Base-by-base conservation (phyloP, 2,888 invertebrate genomes). In the Laspeyria flexula region DNA sequence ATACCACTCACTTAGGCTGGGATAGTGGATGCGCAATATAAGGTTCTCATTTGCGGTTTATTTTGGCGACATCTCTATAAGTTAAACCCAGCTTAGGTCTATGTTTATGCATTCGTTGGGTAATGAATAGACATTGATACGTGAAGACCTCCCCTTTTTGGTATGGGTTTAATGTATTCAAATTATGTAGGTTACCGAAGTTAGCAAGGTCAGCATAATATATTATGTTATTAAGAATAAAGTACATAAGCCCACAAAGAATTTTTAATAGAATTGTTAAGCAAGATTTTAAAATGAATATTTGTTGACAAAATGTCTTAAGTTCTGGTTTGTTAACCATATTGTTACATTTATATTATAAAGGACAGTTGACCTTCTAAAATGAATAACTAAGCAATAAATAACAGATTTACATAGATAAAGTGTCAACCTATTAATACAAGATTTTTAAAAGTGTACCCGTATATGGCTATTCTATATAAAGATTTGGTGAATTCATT, bases 1-100 rank as follows among this genome's bases (percentile, higher is more conserved):
- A 78, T 75, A 81, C 86, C 89, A 89, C 88, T 90, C 86, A 81
- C 83, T 83, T 79, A 67, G 64, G 60, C 44, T 30, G 55, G 58
- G 55, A 53, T 60, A 70, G 70, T 71, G 65, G 62, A 69, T 70
- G 59, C 65, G 73, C 70, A 66, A 71, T 70, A 69, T 73, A 71
- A 65, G 71, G 57, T 60, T 63, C 71, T 70, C 76, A 73, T 75
- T 77, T 72, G 71, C 62, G 75, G 74, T 73, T 77, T 77, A 75
- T 79, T 71, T 62, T 37, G 55, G 54, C 53, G 57, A 63, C 64
- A 68, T 58, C 49, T 62, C 58, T 65, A 69, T 72, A 67, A 64
- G 50, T 57, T 57, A 49, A 57, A 30, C 51, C 48, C 38, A 11
- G 41, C 25, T 48, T 48, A 16, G 39, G 49, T 47, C 54, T 44